Conservation (phyloP, 1,140 invertebrate species). For the Macrocentrus cingulum region DNA sequence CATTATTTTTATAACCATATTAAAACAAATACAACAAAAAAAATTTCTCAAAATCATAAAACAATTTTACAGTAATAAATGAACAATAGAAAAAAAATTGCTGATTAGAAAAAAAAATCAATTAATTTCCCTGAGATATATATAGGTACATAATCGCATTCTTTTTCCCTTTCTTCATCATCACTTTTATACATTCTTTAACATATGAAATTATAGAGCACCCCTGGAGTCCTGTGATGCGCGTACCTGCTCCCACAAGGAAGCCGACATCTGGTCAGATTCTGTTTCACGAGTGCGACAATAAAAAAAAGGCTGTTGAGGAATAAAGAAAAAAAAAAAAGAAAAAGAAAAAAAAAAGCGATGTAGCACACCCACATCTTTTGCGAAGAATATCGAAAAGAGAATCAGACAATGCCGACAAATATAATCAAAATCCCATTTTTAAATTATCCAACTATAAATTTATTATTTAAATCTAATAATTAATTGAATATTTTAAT, state of each 20-base stretch:
- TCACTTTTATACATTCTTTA: neutral
- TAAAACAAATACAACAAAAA: too few species aligned
- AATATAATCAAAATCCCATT: too few species aligned
- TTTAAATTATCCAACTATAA: too few species aligned
- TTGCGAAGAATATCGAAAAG: neutral
- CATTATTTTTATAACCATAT: too few species aligned
- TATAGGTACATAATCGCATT: constrained; percentile 50
- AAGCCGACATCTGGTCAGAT: constrained; percentile 54
- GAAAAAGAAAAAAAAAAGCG: constrained; percentile 16
- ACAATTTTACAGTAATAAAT: too few species aligned
- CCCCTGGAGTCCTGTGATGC: constrained; percentile 8
- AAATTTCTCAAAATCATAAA: too few species aligned
- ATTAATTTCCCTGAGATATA: constrained; percentile 41
- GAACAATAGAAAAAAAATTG: too few species aligned
- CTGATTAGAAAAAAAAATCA: too few species aligned
- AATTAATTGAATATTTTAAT: too few species aligned
- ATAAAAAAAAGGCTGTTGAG: constrained; percentile 12
- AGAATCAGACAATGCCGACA: neutral
- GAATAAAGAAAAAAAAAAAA: constrained; percentile 13
- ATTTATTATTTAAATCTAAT: too few species aligned
- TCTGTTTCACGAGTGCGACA: constrained; percentile 51
- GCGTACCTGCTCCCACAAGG: constrained; percentile 27
- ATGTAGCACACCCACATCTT: constrained; percentile 17
- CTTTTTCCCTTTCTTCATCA: constrained; percentile 27
- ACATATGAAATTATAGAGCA: constrained; percentile 16